Evolutionary conservation across 2,797 vertebrate species (phyloP).

Genomic region (Muraenolepis orangiensis): DNA sequence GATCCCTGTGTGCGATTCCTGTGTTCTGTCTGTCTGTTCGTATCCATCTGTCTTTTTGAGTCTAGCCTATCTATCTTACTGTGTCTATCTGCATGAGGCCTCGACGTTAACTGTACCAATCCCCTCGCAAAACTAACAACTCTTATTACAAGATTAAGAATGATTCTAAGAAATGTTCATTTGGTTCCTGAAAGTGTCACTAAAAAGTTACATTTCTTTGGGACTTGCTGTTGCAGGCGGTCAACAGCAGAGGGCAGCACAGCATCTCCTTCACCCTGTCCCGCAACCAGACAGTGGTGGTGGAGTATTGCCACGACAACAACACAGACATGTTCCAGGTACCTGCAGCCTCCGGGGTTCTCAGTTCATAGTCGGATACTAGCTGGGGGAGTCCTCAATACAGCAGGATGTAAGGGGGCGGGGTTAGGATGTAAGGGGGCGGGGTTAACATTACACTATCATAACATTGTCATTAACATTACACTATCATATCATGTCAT

Average conservation of each 20-base stretch:
- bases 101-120: background rate
- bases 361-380: too few relatives aligned
- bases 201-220: constrained; percentile 7
- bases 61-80: too few relatives aligned
- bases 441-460: too few relatives aligned
- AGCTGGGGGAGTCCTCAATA: background rate
- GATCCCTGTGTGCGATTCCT: constrained; percentile 19
- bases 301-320: constrained; percentile 94
- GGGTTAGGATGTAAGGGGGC: background rate
- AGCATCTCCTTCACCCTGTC: constrained; percentile 95
- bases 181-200: background rate
- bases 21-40: background rate
- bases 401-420: background rate
- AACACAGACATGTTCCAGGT: constrained; percentile 99
- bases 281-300: constrained; percentile 93
- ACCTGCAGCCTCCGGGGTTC: constrained; percentile 38
- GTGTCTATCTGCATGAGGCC: background rate
- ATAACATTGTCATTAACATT: too few relatives aligned
- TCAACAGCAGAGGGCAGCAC: constrained; percentile 95
- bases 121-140: background rate
- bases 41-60: too few relatives aligned
- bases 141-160: background rate
- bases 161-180: background rate
- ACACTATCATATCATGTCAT: too few relatives aligned
- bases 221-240: constrained; percentile 76